Conservation (phyloP, 2,888 invertebrate species). For the Drosophila gaucha region DNA sequence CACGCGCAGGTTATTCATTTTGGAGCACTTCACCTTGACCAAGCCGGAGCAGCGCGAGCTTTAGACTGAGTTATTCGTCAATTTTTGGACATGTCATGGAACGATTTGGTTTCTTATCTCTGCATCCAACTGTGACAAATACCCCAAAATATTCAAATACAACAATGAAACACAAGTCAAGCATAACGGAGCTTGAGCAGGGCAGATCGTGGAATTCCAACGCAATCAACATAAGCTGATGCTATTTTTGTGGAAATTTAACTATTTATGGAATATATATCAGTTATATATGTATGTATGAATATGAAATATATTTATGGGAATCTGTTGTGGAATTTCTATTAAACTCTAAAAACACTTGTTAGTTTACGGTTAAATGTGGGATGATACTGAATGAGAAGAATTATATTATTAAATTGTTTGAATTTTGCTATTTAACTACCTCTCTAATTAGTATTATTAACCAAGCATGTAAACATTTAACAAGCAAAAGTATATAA, state of each 20-base stretch:
- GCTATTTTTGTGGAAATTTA: neutral
- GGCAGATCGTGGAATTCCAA: neutral
- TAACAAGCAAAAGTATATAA: too few species aligned
- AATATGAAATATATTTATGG: neutral
- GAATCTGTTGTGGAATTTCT: too few species aligned
- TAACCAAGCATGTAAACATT: neutral
- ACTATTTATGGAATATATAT: neutral
- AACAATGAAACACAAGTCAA: constrained; percentile 30
- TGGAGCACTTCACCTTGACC: neutral
- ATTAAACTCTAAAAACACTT: too few species aligned
- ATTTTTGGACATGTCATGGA: neutral
- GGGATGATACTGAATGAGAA: too few species aligned
- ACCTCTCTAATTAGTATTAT: neutral
- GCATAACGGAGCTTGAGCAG: neutral
- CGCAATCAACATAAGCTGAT: neutral
- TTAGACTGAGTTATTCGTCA: constrained; percentile 11
- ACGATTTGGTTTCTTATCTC: constrained; percentile 42
- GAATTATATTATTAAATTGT: neutral
- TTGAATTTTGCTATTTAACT: neutral
- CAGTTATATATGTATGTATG: neutral
- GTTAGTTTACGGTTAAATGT: too few species aligned
- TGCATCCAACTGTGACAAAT: constrained; percentile 35
- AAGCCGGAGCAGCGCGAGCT: neutral
- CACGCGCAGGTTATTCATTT: constrained; percentile 54
- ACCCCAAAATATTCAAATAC: constrained; percentile 2